Evolutionary conservation across 2,797 vertebrate genomes (phyloP).

Genomic region (Poeciliopsis gracilis): DNA sequence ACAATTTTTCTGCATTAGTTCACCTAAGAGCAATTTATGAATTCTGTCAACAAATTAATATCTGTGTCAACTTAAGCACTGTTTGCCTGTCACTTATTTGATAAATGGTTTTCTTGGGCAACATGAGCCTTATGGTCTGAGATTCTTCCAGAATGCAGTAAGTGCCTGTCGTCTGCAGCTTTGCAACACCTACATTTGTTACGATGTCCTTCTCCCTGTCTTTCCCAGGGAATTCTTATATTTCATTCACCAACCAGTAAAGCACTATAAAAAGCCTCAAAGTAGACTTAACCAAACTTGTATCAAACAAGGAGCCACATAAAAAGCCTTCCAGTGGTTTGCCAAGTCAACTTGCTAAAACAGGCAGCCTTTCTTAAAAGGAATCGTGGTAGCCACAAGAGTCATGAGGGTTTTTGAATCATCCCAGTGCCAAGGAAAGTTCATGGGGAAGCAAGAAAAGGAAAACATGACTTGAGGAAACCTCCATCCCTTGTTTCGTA

Average conservation of each 20-base stretch:
- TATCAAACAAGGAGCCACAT: conserved; percentile 61
- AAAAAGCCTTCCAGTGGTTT: conserved; percentile 60
- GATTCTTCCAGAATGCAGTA: conserved; percentile 24
- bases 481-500: conserved; percentile 34
- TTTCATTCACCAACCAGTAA: conserved; percentile 43
- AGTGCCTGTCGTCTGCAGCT: conserved; percentile 16
- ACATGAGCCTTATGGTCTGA: conserved; percentile 8
- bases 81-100: conserved; percentile 6
- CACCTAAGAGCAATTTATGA: background rate
- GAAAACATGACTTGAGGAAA: conserved; percentile 11
- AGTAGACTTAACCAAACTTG: conserved; percentile 49
- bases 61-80: conserved; percentile 8
- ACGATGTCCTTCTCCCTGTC: conserved; percentile 40
- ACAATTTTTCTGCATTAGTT: conserved; percentile 6
- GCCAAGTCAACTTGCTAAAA: conserved; percentile 62
- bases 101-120: conserved; percentile 4
- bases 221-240: conserved; percentile 32
- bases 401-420: conserved; percentile 56
- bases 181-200: conserved; percentile 33
- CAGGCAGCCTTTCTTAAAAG: conserved; percentile 54
- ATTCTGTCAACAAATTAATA: conserved; percentile 12
- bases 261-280: conserved; percentile 43
- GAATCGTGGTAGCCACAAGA: conserved; percentile 57
- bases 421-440: conserved; percentile 41
- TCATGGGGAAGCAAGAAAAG: conserved; percentile 36